phyloP scores from a whole-genome alignment of 2,888 invertebrate species.

The Lasius platythorax region DNA sequence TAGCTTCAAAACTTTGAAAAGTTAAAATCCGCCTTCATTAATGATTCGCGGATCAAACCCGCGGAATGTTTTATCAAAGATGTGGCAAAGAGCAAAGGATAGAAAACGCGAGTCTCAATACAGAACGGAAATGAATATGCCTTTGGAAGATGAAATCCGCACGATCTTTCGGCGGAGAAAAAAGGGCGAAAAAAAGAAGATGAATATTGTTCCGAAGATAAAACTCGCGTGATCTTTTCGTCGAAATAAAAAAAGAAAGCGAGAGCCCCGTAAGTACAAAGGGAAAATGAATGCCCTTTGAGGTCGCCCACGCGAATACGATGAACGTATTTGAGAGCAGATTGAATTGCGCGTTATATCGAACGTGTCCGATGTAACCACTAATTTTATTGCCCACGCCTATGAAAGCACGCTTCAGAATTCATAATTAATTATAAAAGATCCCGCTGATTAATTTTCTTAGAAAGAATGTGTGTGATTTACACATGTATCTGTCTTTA shows the following conservation, averaged over 20 bases:
- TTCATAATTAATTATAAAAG: background rate
- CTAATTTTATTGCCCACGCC: background rate
- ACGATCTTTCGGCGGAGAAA: slow-evolving; percentile 26
- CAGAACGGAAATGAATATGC: slow-evolving; percentile 42
- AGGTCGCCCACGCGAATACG: background rate
- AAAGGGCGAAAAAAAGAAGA: background rate
- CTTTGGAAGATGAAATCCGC: slow-evolving; percentile 31
- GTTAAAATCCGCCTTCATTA: background rate
- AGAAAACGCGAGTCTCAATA: slow-evolving; percentile 23
- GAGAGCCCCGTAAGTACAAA: slow-evolving; percentile 3
- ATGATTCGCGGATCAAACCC: slow-evolving; percentile 17
- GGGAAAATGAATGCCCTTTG: slow-evolving; percentile 39
- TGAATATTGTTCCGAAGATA: slow-evolving; percentile 42
- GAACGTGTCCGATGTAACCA: background rate
- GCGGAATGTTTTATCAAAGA: slow-evolving; percentile 39
- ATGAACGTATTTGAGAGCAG: slow-evolving; percentile 18
- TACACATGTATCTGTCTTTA: background rate
- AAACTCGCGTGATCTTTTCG: slow-evolving; percentile 33
- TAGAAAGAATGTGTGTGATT: background rate
- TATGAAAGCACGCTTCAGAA: background rate
- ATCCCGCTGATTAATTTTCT: background rate
- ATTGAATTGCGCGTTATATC: slow-evolving; percentile 27
- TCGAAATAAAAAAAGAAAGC: slow-evolving; percentile 40
- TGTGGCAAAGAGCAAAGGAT: background rate
- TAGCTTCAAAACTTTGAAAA: background rate